Evolutionary conservation across 1,140 invertebrate species (phyloP), one percentile per base, ranked within the genome.

Genomic region (Lasioglossum baleicum): DNA sequence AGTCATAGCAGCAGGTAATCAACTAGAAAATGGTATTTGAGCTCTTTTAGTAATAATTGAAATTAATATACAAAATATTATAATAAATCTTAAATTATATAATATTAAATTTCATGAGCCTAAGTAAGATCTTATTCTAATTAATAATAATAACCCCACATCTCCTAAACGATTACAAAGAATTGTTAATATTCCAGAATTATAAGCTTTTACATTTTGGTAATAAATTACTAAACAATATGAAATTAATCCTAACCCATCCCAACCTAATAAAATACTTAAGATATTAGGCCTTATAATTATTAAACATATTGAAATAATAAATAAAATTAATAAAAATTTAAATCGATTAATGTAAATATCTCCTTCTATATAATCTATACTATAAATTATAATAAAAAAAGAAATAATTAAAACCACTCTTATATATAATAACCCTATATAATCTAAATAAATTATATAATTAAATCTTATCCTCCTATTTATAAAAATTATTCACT

Each of bases 11-110:
- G 94, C 94, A 0, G 96, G 96, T 51, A 96, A 90, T 89, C 96
- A 96, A n/a, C n/a, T 81, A 94, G 94, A 95, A 95, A 96, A 96
- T 68, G 95, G 95, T 94, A 96, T 94, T 93, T 96, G 95, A 88
- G 95, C 95, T 84, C 95, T 96, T 92, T 96, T 96, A 83, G 96
- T 96, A 92, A 96, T 94, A 68, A 93, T 90, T 5, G 94, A 87
- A 69, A 95, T 87, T 89, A 94, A 89, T 75, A 88, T 74, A 11
- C 92, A 87, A 92, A 94, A 17, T 48, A 72, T 61, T 17, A 11
- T 63, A 2, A 11, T 44, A 13, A 35, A 1, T 2, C 22, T 22
- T 13, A 31, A 11, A 15, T 1, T 89, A 61, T 61, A 71, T 3
- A 71, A 17, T 82, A 94, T 80, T 83, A 88, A 82, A 89, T 93